A percentile compares a stretch with the other conserved stretches of the same genome.
phyloP scores from a whole-genome alignment of 1,140 invertebrate species.

The Grapholita molesta region DNA sequence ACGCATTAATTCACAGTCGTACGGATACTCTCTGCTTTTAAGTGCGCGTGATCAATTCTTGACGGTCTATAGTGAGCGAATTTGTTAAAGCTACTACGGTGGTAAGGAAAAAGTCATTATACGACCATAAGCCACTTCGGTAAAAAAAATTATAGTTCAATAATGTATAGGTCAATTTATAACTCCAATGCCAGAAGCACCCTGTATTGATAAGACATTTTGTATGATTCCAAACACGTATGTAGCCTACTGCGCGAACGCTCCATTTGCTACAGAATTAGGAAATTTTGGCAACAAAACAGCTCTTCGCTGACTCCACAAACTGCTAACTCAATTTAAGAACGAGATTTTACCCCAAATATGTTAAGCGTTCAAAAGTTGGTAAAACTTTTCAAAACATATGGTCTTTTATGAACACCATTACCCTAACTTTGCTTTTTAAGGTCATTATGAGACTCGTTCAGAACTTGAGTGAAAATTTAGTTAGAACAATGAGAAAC shows the following conservation, averaged over 20 bases:
- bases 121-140: no score
- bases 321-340: slow-evolving; percentile 3
- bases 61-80: no score
- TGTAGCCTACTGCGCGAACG: not conserved
- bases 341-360: not conserved
- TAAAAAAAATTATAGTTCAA: not conserved
- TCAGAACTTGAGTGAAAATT: not conserved
- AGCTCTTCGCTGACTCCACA: not conserved
- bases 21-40: no score
- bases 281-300: slow-evolving; percentile 12
- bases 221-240: not conserved
- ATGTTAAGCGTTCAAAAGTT: not conserved
- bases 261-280: slow-evolving; percentile 4
- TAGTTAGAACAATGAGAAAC: not conserved
- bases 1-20: no score
- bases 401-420: not conserved
- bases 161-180: not conserved
- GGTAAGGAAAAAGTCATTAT: no score
- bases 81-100: no score
- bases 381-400: not conserved
- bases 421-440: slow-evolving; percentile 9
- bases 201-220: not conserved
- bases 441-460: not conserved
- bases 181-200: not conserved
- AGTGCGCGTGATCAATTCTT: no score